phyloP scores from a whole-genome alignment of 2,888 invertebrate species.

The Mycalesis mineus region DNA sequence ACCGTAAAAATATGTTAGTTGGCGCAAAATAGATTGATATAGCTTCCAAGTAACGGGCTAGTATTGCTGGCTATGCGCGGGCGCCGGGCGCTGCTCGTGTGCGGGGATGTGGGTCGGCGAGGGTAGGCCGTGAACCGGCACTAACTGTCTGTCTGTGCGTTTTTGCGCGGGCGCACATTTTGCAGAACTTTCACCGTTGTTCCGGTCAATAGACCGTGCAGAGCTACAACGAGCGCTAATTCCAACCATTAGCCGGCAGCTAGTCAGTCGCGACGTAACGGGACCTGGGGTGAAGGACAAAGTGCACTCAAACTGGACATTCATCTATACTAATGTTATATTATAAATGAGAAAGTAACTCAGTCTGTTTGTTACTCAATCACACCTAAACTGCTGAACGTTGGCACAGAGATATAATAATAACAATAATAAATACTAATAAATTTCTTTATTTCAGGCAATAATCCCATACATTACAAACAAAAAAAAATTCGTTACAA shows the following conservation, averaged over 20 bases:
- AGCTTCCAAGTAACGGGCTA: constrained; percentile 4
- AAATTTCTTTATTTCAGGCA: too few species aligned
- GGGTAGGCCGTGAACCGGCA: constrained; percentile 24
- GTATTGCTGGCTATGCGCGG: too few species aligned
- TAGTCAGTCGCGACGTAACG: constrained; percentile 9
- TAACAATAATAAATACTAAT: too few species aligned
- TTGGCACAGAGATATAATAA: too few species aligned
- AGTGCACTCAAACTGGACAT: too few species aligned
- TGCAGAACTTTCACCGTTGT: constrained; percentile 31
- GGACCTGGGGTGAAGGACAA: background rate
- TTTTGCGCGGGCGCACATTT: constrained; percentile 16
- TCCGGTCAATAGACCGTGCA: constrained; percentile 25
- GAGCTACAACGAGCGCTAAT: constrained; percentile 2
- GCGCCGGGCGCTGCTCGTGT: too few species aligned
- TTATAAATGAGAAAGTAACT: too few species aligned
- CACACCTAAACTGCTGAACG: too few species aligned
- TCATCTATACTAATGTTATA: too few species aligned
- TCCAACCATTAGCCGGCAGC: constrained; percentile 6
- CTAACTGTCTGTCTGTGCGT: constrained; percentile 19
- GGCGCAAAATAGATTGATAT: background rate
- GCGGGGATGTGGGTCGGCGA: constrained; percentile 16
- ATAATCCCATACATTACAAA: too few species aligned
- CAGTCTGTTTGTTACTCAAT: too few species aligned
- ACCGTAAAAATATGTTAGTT: background rate
- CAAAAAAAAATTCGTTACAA: too few species aligned